These are phyloP conservation scores for Leptinotarsa tumamoca DNA, from an alignment of 2,888 invertebrate species.

Conservation along the genomic window DNA sequence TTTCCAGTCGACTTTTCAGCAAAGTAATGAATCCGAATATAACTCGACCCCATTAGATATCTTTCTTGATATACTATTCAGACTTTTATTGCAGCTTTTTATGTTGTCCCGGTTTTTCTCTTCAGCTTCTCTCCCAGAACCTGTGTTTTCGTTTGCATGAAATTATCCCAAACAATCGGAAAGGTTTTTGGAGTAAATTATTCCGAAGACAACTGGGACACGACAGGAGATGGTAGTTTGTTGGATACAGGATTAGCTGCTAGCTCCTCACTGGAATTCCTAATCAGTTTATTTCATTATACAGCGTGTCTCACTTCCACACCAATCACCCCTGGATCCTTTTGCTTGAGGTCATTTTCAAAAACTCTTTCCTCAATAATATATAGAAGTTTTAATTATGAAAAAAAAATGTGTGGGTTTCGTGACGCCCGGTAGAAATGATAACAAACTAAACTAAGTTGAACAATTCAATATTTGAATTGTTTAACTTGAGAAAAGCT, in stretches of 20 bases:
- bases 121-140: not conserved
- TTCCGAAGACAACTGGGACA: not conserved
- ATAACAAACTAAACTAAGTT: too few relatives aligned
- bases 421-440: too few relatives aligned
- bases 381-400: too few relatives aligned
- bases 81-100: not conserved
- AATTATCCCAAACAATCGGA: not conserved
- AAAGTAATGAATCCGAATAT: not conserved
- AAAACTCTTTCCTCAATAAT: too few relatives aligned
- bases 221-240: not conserved
- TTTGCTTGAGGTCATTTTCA: too few relatives aligned
- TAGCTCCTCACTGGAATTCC: not conserved
- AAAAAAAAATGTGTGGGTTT: too few relatives aligned
- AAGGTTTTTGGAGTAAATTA: not conserved
- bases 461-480: too few relatives aligned
- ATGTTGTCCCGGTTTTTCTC: not conserved
- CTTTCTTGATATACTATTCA: slow-evolving; percentile 1
- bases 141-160: slow-evolving; percentile 12
- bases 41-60: not conserved
- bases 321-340: too few relatives aligned
- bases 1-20: not conserved
- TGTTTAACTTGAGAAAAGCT: too few relatives aligned
- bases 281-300: not conserved
- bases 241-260: not conserved
- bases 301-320: not conserved